Evolutionary conservation across 2,113 vertebrate genomes (phyloP), one percentile per base, ranked within the genome.

Genomic region (Takifugu bimaculatus): DNA sequence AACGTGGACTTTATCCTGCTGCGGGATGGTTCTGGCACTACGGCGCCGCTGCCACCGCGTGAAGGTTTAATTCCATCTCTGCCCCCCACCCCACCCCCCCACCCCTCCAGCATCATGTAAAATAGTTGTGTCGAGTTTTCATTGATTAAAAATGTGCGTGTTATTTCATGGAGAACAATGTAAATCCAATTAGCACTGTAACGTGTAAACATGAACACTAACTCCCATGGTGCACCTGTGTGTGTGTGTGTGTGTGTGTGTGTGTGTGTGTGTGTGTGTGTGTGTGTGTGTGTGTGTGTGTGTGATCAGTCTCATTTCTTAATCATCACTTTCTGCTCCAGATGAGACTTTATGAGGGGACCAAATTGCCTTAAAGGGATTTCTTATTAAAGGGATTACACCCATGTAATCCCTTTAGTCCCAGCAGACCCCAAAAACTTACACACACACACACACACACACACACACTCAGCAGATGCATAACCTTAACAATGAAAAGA

Each of bases 351-450:
- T 93, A 92, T 92, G 92, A 92, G 90, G 91, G 58, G 88, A 92
- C 92, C 93, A 93, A 94, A 93, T 91, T 88, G 91, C 92, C 92
- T 95, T 93, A 93, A 92, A 94, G 92, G 93, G 91, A 56, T 94
- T 93, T 89, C 84, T 92, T 92, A 93, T 94, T 95, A 94, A 94
- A 92, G 84, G 91, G 94, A 96, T 97, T 94, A 95, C 93, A n/a
- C n/a, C n/a, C n/a, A n/a, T n/a, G n/a, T 95, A 96, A 96, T 97
- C 94, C 92, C 80, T 87, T 72, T 69, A 88, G 81, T 95, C 94
- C 93, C 94, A 85, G 84, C 85, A 92, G 94, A 93, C 88, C 63
- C 88, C 80, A 87, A 80, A 88, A 79, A 90, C 88, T 88, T 74
- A 80, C 90, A 91, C 92, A 62, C 74, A 57, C 64, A 72, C 68